These are phyloP conservation scores for Sphaerophoria taeniata DNA, from an alignment of 2,888 invertebrate genomes.

Conservation along the genomic window DNA sequence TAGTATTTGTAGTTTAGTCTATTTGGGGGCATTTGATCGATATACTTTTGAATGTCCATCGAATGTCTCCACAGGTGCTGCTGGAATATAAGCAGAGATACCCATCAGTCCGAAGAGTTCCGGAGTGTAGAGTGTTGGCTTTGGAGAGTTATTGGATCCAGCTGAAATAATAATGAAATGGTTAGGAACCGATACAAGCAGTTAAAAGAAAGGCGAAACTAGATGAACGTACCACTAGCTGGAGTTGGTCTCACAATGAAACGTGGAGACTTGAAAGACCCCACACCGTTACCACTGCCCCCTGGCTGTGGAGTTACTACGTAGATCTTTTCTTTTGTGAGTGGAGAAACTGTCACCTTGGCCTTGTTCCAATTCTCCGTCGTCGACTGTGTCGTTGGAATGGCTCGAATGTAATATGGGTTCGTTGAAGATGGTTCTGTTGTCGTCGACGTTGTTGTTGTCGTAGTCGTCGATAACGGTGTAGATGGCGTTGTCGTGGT, in stretches of 20 bases:
- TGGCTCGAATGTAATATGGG: conserved; percentile 77
- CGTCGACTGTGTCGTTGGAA: conserved; percentile 75
- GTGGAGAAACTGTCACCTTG: conserved; percentile 89
- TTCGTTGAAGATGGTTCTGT: conserved; percentile 78
- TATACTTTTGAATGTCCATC: conserved; percentile 87
- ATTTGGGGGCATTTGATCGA: conserved; percentile 76
- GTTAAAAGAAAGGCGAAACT: no score
- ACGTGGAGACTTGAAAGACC: conserved; percentile 81
- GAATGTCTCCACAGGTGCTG: conserved; percentile 84
- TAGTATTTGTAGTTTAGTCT: conserved; percentile 29
- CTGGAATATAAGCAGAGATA: conserved; percentile 84
- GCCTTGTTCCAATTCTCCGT: conserved; percentile 86
- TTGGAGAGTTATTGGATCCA: conserved; percentile 62
- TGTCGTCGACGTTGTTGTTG: conserved; percentile 83
- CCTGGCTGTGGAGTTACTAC: conserved; percentile 90
- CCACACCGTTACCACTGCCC: conserved; percentile 28
- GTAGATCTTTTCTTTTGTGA: conserved; percentile 91
- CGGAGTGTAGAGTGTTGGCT: conserved; percentile 78
- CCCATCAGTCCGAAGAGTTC: conserved; percentile 84
- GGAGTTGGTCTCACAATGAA: conserved; percentile 85
- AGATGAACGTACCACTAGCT: conserved; percentile 79
- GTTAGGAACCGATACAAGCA: conserved; percentile 34
- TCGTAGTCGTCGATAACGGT: conserved; percentile 83
- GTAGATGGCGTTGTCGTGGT: conserved; percentile 80
- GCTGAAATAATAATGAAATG: conserved; percentile 59